These are phyloP conservation scores for Pecten maximus DNA, from an alignment of 2,888 invertebrate species.

Conservation along the genomic window DNA sequence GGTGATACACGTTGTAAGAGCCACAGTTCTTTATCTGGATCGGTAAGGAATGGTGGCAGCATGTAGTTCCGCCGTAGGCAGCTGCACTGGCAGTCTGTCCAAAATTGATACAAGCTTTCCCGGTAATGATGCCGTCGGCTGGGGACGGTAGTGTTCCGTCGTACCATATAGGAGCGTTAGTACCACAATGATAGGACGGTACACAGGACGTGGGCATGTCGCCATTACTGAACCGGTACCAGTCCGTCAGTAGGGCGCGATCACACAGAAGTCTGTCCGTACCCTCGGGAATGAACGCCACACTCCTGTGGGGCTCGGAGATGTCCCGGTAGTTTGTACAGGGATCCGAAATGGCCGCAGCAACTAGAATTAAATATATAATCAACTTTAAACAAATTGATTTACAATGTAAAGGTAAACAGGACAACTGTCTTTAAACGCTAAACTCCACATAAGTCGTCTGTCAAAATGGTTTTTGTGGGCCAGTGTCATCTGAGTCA, in stretches of 20 bases:
- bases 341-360: constrained; percentile 36
- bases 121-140: constrained; percentile 45
- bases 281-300: constrained; percentile 42
- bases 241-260: constrained; percentile 36
- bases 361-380: too few relatives aligned
- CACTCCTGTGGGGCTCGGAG: constrained; percentile 48
- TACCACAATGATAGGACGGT: constrained; percentile 49
- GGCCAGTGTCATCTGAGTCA: too few relatives aligned
- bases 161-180: constrained; percentile 51
- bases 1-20: constrained; percentile 43
- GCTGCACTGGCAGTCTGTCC: background rate
- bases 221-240: constrained; percentile 48
- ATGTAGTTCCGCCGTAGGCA: constrained; percentile 38
- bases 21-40: constrained; percentile 51
- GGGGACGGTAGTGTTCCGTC: constrained; percentile 42
- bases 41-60: constrained; percentile 43
- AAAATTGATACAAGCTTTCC: constrained; percentile 48
- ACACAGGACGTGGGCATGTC: constrained; percentile 52
- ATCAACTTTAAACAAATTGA: too few relatives aligned
- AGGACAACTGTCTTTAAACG: too few relatives aligned
- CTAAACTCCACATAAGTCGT: too few relatives aligned
- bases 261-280: constrained; percentile 50
- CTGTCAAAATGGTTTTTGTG: too few relatives aligned
- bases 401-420: too few relatives aligned
- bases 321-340: constrained; percentile 36